Conservation (phyloP, 2,797 vertebrate genomes). For the Brotula barbata region DNA sequence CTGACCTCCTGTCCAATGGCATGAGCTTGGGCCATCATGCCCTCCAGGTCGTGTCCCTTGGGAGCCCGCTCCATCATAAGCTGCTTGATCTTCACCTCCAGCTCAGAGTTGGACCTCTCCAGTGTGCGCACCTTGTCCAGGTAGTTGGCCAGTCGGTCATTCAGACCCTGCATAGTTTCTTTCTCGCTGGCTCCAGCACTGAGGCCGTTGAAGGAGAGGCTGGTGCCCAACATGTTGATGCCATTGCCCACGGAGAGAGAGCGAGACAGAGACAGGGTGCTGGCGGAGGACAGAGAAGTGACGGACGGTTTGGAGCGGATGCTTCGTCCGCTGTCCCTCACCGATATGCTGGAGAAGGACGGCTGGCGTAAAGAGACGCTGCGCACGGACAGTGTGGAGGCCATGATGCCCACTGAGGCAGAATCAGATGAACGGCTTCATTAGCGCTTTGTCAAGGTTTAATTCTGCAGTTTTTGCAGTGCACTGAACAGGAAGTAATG, state of each 20-base stretch:
- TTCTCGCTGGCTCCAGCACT: conserved; percentile 69
- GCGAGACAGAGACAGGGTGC: conserved; percentile 66
- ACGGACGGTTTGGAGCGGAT: conserved; percentile 72
- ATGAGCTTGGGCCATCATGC: conserved; percentile 80
- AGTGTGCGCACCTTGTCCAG: conserved; percentile 81
- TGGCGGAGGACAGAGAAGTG: conserved; percentile 58
- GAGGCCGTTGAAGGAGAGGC: conserved; percentile 66
- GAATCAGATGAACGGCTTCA: neutral
- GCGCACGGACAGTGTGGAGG: conserved; percentile 71
- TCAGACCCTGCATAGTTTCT: conserved; percentile 82
- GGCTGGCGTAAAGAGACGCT: conserved; percentile 76
- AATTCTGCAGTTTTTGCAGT: neutral
- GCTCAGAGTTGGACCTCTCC: conserved; percentile 80
- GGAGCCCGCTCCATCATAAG: conserved; percentile 76
- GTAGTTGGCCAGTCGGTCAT: conserved; percentile 81
- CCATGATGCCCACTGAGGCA: conserved; percentile 66
- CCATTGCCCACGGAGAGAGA: conserved; percentile 76
- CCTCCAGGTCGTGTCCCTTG: conserved; percentile 77
- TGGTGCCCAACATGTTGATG: conserved; percentile 68
- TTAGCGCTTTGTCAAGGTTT: neutral
- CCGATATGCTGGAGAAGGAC: conserved; percentile 73
- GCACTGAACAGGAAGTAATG: neutral
- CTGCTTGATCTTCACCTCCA: conserved; percentile 82
- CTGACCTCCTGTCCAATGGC: conserved; percentile 80
- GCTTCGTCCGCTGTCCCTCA: conserved; percentile 70